A percentile compares a stretch with the other conserved stretches of the same genome.
These are phyloP conservation scores for Neocrepidodera transversa DNA, from an alignment of 2,888 invertebrate species.

Conservation along the genomic window DNA sequence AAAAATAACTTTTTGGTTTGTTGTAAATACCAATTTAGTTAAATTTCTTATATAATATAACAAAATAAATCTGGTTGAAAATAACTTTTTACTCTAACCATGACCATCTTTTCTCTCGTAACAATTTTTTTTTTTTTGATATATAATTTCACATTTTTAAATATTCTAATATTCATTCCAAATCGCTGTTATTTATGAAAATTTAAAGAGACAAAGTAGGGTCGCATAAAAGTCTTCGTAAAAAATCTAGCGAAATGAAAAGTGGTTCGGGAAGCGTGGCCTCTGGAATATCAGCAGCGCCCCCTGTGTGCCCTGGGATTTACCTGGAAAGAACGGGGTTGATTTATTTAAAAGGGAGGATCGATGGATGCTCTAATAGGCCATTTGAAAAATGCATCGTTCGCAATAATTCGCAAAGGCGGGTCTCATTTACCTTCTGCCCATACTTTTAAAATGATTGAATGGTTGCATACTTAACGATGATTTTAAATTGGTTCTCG, in stretches of 20 bases:
- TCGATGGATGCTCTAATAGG: constrained; percentile 37
- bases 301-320: constrained; percentile 14
- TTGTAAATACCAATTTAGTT: no score
- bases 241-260: background rate
- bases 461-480: constrained; percentile 23
- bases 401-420: constrained; percentile 35
- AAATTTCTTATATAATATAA: no score
- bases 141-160: no score
- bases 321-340: constrained; percentile 30
- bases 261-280: background rate
- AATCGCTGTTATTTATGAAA: background rate
- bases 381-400: constrained; percentile 44
- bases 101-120: no score
- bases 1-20: no score
- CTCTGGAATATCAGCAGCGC: background rate
- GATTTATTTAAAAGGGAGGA: constrained; percentile 35
- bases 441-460: constrained; percentile 26
- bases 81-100: no score
- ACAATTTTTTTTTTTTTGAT: no score
- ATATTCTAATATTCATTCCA: no score
- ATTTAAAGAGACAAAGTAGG: background rate
- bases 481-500: constrained; percentile 13
- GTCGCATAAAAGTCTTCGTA: background rate
- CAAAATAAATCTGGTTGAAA: no score
- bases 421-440: constrained; percentile 10